phyloP scores from a whole-genome alignment of 2,888 invertebrate species.

The Dione vanillae region DNA sequence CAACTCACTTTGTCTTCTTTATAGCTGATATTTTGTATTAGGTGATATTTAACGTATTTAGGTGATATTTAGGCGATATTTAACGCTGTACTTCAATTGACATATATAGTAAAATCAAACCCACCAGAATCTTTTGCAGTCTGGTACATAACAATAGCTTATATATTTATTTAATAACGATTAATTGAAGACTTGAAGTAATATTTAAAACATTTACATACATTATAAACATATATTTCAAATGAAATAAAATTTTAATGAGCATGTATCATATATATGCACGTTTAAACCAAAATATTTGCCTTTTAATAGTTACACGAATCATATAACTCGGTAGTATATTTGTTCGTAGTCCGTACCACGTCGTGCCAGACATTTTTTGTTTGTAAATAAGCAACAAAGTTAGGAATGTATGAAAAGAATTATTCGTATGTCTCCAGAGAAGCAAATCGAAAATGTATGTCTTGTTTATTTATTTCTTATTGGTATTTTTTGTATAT shows the following conservation, averaged over 20 bases:
- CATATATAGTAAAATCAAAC: too few species aligned
- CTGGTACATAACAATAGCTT: too few species aligned
- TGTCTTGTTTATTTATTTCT: too few species aligned
- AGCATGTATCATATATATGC: neutral
- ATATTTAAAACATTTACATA: neutral
- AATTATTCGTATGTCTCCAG: neutral
- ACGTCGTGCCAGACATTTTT: slow-evolving; percentile 17
- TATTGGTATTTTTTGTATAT: too few species aligned
- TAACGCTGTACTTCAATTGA: too few species aligned
- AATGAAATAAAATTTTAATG: neutral
- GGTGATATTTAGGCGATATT: too few species aligned
- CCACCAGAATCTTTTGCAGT: too few species aligned
- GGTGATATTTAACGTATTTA: too few species aligned
- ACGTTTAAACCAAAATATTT: slow-evolving; percentile 15
- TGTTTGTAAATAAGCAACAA: neutral
- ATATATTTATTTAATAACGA: too few species aligned
- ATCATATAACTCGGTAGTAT: neutral
- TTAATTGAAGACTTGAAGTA: neutral
- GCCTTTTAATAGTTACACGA: slow-evolving; percentile 16
- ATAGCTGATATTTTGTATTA: too few species aligned
- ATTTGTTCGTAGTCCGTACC: slow-evolving; percentile 12
- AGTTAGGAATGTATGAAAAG: neutral
- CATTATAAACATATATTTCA: neutral
- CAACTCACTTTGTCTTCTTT: too few species aligned
- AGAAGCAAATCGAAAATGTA: neutral